phyloP scores from a whole-genome alignment of 2,113 vertebrate genomes.

The Entosphenus tridentatus region DNA sequence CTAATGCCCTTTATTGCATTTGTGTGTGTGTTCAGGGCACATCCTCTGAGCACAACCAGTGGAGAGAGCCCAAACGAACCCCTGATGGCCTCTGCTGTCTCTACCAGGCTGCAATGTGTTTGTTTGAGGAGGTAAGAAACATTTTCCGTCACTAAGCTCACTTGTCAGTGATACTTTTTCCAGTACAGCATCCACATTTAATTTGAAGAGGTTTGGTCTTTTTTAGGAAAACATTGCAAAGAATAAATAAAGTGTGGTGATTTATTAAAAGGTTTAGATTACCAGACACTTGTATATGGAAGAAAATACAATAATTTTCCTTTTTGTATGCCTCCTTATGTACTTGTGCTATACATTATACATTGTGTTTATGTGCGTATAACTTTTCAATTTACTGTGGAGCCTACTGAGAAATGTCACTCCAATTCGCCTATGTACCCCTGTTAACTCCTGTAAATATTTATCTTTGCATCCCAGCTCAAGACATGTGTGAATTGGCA shows the following conservation, averaged over 20 bases:
- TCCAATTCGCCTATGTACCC: no score
- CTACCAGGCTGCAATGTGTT: constrained; percentile 66
- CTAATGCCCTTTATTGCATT: no score
- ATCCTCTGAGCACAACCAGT: constrained; percentile 75
- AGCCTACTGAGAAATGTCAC: not conserved
- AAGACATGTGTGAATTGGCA: no score
- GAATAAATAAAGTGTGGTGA: not conserved
- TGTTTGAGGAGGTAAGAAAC: constrained; percentile 63
- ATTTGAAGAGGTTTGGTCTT: no score
- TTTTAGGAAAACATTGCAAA: no score
- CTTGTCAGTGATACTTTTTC: no score
- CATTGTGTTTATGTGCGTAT: not conserved
- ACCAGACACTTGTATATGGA: not conserved
- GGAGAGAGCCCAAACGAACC: constrained; percentile 68
- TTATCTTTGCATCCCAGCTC: no score
- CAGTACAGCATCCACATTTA: no score
- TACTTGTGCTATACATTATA: not conserved
- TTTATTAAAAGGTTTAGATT: not conserved
- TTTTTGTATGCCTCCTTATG: not conserved
- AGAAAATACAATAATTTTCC: not conserved
- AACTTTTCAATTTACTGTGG: not conserved
- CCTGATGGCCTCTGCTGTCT: constrained; percentile 66
- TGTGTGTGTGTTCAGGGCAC: constrained; percentile 35
- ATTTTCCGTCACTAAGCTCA: no score
- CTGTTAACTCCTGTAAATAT: no score